A percentile compares a stretch with the other conserved stretches of the same genome.
These are phyloP conservation scores for Mustelus asterias DNA, from an alignment of 2,113 vertebrate species.

Conservation along the genomic window DNA sequence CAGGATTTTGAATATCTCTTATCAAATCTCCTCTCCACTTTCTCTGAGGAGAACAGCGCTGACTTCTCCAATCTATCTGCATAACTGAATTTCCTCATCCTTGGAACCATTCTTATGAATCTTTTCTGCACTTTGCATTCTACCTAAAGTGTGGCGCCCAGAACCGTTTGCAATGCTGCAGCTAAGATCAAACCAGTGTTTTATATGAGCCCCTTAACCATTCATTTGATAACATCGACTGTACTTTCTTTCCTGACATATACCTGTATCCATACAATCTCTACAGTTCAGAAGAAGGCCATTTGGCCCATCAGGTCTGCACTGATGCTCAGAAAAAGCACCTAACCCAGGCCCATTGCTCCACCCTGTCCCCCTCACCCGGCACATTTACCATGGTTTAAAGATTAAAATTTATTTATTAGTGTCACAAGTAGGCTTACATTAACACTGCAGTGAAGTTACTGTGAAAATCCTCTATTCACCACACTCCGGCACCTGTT, in stretches of 20 bases:
- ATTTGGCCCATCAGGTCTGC: too few species aligned
- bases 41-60: neutral
- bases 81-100: neutral
- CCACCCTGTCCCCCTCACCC: too few species aligned
- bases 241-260: neutral
- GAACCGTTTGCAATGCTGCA: neutral
- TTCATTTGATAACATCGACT: neutral
- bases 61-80: neutral
- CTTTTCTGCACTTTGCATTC: neutral
- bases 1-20: neutral
- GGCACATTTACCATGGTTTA: too few species aligned
- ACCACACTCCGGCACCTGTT: too few species aligned
- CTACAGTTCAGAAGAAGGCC: too few species aligned
- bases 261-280: neutral
- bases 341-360: too few species aligned
- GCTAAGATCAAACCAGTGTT: neutral
- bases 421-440: too few species aligned
- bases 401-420: too few species aligned
- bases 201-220: neutral
- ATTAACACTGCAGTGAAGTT: too few species aligned
- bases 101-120: neutral
- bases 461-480: too few species aligned
- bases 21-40: neutral
- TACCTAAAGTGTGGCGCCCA: too few species aligned
- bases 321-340: too few species aligned